Conservation (phyloP, 2,797 vertebrate species). For the Melanotaenia boesemani region DNA sequence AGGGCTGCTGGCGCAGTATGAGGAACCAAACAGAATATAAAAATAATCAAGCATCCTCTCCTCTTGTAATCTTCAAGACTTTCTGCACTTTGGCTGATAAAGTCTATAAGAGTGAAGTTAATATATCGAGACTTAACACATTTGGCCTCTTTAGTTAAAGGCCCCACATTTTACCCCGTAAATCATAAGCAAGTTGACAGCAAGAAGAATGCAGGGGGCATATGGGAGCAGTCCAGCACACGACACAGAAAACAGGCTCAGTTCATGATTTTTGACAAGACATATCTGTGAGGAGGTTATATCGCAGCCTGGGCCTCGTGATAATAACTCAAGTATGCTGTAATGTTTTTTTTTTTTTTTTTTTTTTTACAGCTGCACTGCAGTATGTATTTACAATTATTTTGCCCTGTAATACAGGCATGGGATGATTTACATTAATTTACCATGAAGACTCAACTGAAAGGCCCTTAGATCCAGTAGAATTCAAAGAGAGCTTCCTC, state of each 20-base stretch:
- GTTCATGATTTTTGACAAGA: slow-evolving; percentile 34
- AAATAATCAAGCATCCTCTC: slow-evolving; percentile 77
- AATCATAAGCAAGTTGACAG: slow-evolving; percentile 61
- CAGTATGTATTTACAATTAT: slow-evolving; percentile 20
- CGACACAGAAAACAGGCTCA: slow-evolving; percentile 52
- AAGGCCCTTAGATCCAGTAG: slow-evolving; percentile 38
- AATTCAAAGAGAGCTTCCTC: slow-evolving; percentile 71
- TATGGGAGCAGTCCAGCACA: slow-evolving; percentile 42
- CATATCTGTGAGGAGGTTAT: slow-evolving; percentile 11
- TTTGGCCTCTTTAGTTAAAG: slow-evolving; percentile 75
- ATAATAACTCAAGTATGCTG: slow-evolving; percentile 22
- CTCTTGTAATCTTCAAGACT: slow-evolving; percentile 80
- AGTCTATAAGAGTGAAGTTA: slow-evolving; percentile 80
- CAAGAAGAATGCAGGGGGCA: slow-evolving; percentile 57
- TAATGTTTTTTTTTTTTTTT: background rate
- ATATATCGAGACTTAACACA: slow-evolving; percentile 75
- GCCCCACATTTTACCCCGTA: slow-evolving; percentile 57
- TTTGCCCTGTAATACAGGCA: slow-evolving; percentile 30
- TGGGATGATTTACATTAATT: slow-evolving; percentile 55
- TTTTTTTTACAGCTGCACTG: slow-evolving; percentile 11
- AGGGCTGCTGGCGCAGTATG: slow-evolving; percentile 50
- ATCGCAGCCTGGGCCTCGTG: slow-evolving; percentile 16
- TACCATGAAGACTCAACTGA: slow-evolving; percentile 53
- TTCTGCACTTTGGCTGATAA: slow-evolving; percentile 78
- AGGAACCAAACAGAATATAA: slow-evolving; percentile 68